Evolutionary conservation across 2,113 vertebrate genomes (phyloP).

Genomic region (Corythaixoides concolor): DNA sequence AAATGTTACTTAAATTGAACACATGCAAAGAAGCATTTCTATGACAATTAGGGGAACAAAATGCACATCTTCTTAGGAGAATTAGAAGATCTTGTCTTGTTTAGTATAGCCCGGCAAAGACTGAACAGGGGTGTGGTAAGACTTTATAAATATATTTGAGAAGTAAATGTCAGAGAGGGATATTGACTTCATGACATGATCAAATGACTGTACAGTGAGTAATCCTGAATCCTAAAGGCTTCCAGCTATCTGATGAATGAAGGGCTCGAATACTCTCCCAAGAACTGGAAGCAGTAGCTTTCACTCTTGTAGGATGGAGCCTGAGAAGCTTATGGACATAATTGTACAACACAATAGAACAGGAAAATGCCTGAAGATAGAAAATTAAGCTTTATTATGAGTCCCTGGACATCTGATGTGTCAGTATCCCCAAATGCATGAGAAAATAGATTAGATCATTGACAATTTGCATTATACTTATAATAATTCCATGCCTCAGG

Average conservation of each 20-base stretch:
- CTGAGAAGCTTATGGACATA: not conserved
- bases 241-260: not conserved
- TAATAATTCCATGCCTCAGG: conserved; percentile 40
- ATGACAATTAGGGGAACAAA: not conserved
- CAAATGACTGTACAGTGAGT: conserved; percentile 24
- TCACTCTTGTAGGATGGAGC: not conserved
- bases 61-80: not conserved
- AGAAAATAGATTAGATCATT: conserved; percentile 36
- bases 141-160: conserved; percentile 44
- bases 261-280: not conserved
- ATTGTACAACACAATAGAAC: not conserved
- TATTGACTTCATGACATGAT: conserved; percentile 50
- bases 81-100: not conserved
- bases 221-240: not conserved
- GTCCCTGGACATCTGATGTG: conserved; percentile 26
- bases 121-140: not conserved
- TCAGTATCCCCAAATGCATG: conserved; percentile 19
- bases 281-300: not conserved
- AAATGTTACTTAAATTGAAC: not conserved
- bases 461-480: conserved; percentile 28
- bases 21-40: not conserved
- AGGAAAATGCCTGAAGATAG: conserved; percentile 17
- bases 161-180: conserved; percentile 53
- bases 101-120: not conserved
- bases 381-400: conserved; percentile 22